Conservation (phyloP, 1,140 invertebrate genomes). For the Littorina saxatilis region DNA sequence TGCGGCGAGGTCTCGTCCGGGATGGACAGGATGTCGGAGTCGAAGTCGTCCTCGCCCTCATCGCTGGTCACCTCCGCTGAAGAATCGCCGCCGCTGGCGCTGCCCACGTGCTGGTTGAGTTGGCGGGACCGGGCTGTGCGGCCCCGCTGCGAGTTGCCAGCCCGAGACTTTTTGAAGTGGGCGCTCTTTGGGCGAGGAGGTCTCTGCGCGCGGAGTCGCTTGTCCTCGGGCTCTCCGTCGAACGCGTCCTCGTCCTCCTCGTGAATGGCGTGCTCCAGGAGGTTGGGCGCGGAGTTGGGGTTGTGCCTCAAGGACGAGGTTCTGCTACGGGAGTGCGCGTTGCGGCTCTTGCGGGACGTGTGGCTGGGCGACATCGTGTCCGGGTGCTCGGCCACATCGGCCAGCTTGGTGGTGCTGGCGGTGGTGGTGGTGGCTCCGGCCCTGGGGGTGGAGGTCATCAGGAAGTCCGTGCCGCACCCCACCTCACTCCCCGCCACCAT, state of each 20-base stretch:
- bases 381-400: too few relatives aligned
- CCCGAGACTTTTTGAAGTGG: conserved; percentile 31
- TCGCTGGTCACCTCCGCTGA: not conserved
- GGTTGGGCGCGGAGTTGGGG: conserved; percentile 17
- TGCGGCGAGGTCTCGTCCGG: conserved; percentile 58
- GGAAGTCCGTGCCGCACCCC: conserved; percentile 26
- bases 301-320: not conserved
- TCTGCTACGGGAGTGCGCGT: not conserved
- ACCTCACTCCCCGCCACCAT: conserved; percentile 18
- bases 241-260: conserved; percentile 32
- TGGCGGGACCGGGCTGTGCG: conserved; percentile 8
- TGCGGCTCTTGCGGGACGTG: not conserved
- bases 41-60: conserved; percentile 50
- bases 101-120: not conserved
- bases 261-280: conserved; percentile 36
- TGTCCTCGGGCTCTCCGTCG: conserved; percentile 35
- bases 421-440: not conserved
- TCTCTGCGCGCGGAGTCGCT: conserved; percentile 17
- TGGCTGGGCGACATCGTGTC: not conserved
- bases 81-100: not conserved
- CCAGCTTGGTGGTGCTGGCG: not conserved
- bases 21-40: conserved; percentile 60
- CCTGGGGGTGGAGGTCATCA: conserved; percentile 13
- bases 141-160: not conserved
- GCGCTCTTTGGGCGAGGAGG: conserved; percentile 38